Percentiles rank a stretch among this genome's conserved stretches.
Conservation (phyloP, 1,140 invertebrate species). For the Metaphire vulgaris region DNA sequence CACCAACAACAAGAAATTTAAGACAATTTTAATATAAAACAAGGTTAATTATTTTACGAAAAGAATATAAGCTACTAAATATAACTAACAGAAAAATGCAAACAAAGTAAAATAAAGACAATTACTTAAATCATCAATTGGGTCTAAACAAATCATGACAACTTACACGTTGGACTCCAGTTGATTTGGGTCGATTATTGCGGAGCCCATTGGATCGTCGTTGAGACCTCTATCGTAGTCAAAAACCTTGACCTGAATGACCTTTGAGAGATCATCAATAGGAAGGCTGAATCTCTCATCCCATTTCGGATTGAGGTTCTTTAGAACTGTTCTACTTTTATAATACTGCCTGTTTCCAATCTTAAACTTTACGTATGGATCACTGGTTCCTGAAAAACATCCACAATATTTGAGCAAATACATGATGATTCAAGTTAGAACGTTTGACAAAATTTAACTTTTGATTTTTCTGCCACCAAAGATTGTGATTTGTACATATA, state of each 20-base stretch:
- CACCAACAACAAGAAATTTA: too few species aligned
- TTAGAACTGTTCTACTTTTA: slow-evolving; percentile 51
- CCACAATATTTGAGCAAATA: background rate
- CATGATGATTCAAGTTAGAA: slow-evolving; percentile 5
- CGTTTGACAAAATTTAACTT: background rate
- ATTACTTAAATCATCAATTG: too few species aligned
- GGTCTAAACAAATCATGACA: too few species aligned
- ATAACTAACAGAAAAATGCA: too few species aligned
- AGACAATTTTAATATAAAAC: too few species aligned
- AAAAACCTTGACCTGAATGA: slow-evolving; percentile 18
- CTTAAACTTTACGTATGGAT: slow-evolving; percentile 57
- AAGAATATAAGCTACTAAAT: too few species aligned
- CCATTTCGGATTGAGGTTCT: slow-evolving; percentile 56
- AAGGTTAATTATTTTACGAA: too few species aligned
- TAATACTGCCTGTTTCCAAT: slow-evolving; percentile 48
- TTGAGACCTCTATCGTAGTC: slow-evolving; percentile 12
- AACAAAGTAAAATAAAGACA: too few species aligned
- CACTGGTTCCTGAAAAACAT: slow-evolving; percentile 51
- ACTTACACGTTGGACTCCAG: background rate
- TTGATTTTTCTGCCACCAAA: too few species aligned
- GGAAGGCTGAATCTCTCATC: slow-evolving; percentile 53
- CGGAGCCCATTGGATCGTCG: slow-evolving; percentile 17
- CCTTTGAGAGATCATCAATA: slow-evolving; percentile 40
- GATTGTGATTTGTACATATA: too few species aligned
- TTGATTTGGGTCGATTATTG: slow-evolving; percentile 8